Evolutionary conservation across 2,888 invertebrate species (phyloP).

Genomic region (Ptilodon capucinus): DNA sequence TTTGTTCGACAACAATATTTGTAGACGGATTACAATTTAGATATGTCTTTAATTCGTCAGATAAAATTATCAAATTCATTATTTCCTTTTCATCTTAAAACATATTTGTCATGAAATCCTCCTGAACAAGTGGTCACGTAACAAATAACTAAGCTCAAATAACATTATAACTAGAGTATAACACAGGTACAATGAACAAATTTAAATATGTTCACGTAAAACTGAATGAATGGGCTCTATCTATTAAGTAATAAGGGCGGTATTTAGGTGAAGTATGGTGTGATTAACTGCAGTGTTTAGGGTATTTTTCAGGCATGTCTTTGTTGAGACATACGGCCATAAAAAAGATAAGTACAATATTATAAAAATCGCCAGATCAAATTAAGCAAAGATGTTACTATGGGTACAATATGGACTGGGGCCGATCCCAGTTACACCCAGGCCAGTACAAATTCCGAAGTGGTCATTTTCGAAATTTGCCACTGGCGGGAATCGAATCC

Average conservation of each 20-base stretch:
- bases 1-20: no score
- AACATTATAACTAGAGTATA: slow-evolving; percentile 52
- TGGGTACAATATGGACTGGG: background rate
- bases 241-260: slow-evolving; percentile 10
- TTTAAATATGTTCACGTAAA: slow-evolving; percentile 13
- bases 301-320: slow-evolving; percentile 39
- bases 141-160: slow-evolving; percentile 54
- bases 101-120: slow-evolving; percentile 45
- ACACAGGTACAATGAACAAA: slow-evolving; percentile 38
- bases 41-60: no score
- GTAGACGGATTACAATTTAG: no score
- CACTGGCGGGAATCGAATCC: no score
- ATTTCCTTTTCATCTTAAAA: no score
- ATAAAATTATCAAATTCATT: no score
- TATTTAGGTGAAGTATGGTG: slow-evolving; percentile 11
- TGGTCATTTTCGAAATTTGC: no score
- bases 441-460: no score
- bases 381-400: background rate
- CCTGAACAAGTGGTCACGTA: slow-evolving; percentile 42
- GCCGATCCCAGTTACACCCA: no score
- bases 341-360: slow-evolving; percentile 2
- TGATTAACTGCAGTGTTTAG: slow-evolving; percentile 27
- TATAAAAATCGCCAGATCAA: no score
- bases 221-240: slow-evolving; percentile 11
- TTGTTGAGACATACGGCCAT: slow-evolving; percentile 28